Percentiles rank a stretch among this genome's conserved stretches.
phyloP scores from a whole-genome alignment of 2,113 vertebrate species.

The Gnathonemus longibarbis region DNA sequence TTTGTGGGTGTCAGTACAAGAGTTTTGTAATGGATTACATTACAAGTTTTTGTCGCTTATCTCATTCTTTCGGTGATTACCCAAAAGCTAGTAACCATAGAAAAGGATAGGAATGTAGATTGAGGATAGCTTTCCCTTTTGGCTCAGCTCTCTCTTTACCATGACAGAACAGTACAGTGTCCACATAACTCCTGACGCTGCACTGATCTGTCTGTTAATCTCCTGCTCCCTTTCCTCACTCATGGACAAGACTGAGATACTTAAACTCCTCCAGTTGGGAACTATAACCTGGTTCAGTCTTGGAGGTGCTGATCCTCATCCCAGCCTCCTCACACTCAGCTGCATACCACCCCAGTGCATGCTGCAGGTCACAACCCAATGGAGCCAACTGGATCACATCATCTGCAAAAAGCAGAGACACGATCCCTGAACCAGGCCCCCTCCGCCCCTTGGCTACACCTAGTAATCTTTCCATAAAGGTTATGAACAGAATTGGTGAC shows the following conservation, averaged over 20 bases:
- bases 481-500: background rate
- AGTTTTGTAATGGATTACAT: background rate
- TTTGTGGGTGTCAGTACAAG: background rate
- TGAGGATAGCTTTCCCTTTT: background rate
- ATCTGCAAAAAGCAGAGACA: background rate
- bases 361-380: background rate
- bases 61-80: background rate
- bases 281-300: background rate
- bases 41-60: background rate
- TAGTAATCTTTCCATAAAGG: background rate
- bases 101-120: background rate
- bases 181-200: background rate
- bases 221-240: background rate
- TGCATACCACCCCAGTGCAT: background rate
- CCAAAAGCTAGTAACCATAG: background rate
- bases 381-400: background rate
- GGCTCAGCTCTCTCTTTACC: background rate
- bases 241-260: background rate
- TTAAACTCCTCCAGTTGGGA: background rate
- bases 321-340: background rate
- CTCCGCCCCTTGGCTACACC: background rate
- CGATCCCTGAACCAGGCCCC: background rate
- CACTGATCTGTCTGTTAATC: background rate
- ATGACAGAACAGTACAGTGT: background rate
- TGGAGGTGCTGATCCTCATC: background rate